Base-by-base conservation (phyloP, 1,140 invertebrate genomes). In the Dryas iulia region DNA sequence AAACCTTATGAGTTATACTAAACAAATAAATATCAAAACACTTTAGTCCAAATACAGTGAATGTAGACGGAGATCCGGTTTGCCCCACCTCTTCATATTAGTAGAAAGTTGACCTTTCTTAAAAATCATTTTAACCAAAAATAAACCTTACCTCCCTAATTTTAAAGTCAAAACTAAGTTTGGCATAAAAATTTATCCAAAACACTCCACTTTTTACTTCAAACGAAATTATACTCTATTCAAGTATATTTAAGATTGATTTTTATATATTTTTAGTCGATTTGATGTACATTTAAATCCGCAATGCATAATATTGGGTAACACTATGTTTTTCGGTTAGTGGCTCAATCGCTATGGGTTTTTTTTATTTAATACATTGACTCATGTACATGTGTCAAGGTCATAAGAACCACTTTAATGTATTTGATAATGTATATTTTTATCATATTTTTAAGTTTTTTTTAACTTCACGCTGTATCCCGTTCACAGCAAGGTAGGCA, bases 91-190 rank as follows among this genome's bases (percentile, higher is more conserved):
- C 74, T 67, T 78, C 66, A 47, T 47, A 47, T 69, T 69, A 56
- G 73, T 81, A 86, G 87, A 89, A 89, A 89, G 85, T 83, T 77
- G 77, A 76, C 76, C 74, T 79, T 68, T 64, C 66, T 71, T 62
- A 47, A 6, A 53, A n/a, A 52, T 30, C 10, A 24, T 24, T 47
- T 47, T 35, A 47, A n/a, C 25, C 59, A 6, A 73, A 69, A 39
- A 33, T 63, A 24, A 66, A 77, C 70, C 57, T 23, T 73, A 73
- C 28, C 1, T 1, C 0, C 1, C 12, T 30, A 10, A n/a, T 0
- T 7, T 62, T 78, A 80, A 35, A 66, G 57, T 73, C 26, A 14
- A 58, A 47, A 63, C 69, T 76, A 65, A 0, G 7, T 21, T 31
- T 30, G 21, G 14, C 12, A 28, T 0, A 30, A 28, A 8, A 18